Percentiles rank a stretch among this genome's conserved stretches.
phyloP scores from a whole-genome alignment of 2,888 invertebrate species.

The Omphaloscelis lunosa region DNA sequence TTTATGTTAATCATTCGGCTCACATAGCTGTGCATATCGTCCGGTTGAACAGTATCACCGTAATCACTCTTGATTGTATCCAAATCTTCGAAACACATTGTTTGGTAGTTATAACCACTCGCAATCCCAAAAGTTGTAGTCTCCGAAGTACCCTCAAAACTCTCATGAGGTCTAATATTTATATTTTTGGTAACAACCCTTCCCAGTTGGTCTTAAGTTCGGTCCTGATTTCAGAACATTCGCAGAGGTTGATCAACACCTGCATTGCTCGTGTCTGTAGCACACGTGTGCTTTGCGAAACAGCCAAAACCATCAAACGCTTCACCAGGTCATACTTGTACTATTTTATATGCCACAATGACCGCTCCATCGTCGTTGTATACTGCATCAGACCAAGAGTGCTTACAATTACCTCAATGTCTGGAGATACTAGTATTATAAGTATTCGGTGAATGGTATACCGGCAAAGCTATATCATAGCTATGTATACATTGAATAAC shows the following conservation, averaged over 20 bases:
- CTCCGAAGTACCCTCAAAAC: conserved; percentile 83
- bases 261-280: conserved; percentile 82
- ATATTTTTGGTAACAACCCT: conserved; percentile 68
- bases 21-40: conserved; percentile 84
- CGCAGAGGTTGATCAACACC: conserved; percentile 84
- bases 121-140: conserved; percentile 77
- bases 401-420: conserved; percentile 78
- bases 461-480: not conserved
- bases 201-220: conserved; percentile 79
- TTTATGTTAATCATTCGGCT: conserved; percentile 73
- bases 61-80: conserved; percentile 82
- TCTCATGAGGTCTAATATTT: conserved; percentile 78
- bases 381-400: conserved; percentile 79
- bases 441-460: too few species aligned
- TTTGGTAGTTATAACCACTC: conserved; percentile 83
- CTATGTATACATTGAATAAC: not conserved
- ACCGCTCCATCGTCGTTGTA: conserved; percentile 82
- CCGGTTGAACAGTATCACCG: conserved; percentile 76
- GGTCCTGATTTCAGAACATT: conserved; percentile 82
- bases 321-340: conserved; percentile 74
- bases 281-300: conserved; percentile 75
- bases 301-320: conserved; percentile 74
- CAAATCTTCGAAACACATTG: conserved; percentile 80
- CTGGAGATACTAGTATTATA: conserved; percentile 65
- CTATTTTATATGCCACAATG: conserved; percentile 86